Base-by-base conservation (phyloP, 2,797 vertebrate species). In the Halcyon chelicuti region DNA sequence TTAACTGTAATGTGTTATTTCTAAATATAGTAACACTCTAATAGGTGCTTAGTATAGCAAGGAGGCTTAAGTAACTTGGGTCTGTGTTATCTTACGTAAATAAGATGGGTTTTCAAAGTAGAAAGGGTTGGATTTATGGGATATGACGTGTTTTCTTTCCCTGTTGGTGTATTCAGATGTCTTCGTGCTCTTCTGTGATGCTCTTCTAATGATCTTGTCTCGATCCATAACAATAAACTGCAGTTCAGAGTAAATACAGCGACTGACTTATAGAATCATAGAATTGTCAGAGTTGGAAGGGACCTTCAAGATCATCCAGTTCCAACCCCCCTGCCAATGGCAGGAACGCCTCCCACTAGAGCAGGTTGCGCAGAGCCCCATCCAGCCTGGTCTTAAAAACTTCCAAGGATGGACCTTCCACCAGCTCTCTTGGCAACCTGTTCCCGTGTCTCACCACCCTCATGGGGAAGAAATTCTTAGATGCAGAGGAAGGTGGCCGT, bases 1-100 rank as follows among this genome's bases (percentile, higher is more conserved):
- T 3, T 1, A 66, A 4, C 10, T 74, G 4, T 46, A 2, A 58
- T 1, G 2, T 37, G n/a, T 54, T 19, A 29, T 10, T 31, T 31
- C 16, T 17, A 25, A 26, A 16, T 7, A 22, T n/a, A 57, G 22
- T 33, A 19, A 61, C 29, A 40, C 60, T 28, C 37, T 62, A 12
- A 29, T 8, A 29, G 60, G 60, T 62, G 19, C 35, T 52, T 12
- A n/a, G 4, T 15, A 25, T 6, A 26, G 65, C 29, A 47, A 51
- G 37, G 25, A 17, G 20, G 19, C 14, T n/a, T 14, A 14, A 4
- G 26, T 74, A 42, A 37, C 22, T 35, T 44, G 25, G 13, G 7
- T 65, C 12, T 62, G 0, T 60, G 37, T 31, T 44, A 13, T 22
- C 7, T 52, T 39, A 5, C 0, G 7, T 21, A 47, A 76, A 42